phyloP scores from a whole-genome alignment of 1,140 invertebrate genomes.

The Brachionus asplanchnoidis region DNA sequence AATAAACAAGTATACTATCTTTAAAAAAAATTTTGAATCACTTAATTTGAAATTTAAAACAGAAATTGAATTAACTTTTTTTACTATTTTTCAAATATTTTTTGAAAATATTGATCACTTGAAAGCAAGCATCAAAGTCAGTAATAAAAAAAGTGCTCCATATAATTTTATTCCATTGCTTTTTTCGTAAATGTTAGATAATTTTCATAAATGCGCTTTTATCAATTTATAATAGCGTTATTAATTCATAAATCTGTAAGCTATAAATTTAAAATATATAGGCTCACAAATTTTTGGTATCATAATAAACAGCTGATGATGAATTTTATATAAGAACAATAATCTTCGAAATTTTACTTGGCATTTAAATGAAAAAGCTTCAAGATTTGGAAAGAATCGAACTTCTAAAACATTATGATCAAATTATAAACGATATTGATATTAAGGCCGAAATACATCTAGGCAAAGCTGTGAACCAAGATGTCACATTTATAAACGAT shows the following conservation, averaged over 20 bases:
- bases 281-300: not conserved
- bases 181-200: too few species aligned
- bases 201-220: slow-evolving; percentile 50
- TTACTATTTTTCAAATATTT: too few species aligned
- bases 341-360: not conserved
- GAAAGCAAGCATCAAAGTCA: too few species aligned
- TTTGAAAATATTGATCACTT: too few species aligned
- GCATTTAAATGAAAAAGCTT: not conserved
- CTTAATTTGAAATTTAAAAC: too few species aligned
- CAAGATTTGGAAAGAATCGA: not conserved
- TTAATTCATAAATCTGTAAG: too few species aligned
- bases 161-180: too few species aligned
- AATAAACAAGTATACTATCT: too few species aligned
- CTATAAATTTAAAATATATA: not conserved
- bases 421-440: not conserved
- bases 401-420: not conserved
- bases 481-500: not conserved
- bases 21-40: too few species aligned
- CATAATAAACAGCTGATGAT: not conserved
- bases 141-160: too few species aligned
- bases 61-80: too few species aligned
- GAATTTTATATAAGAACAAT: not conserved
- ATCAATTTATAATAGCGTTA: too few species aligned
- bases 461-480: not conserved
- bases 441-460: not conserved